A percentile compares a stretch with the other conserved stretches of the same genome.
phyloP scores from a whole-genome alignment of 2,113 vertebrate genomes.

The Calyptommatus sinebrachiatus region DNA sequence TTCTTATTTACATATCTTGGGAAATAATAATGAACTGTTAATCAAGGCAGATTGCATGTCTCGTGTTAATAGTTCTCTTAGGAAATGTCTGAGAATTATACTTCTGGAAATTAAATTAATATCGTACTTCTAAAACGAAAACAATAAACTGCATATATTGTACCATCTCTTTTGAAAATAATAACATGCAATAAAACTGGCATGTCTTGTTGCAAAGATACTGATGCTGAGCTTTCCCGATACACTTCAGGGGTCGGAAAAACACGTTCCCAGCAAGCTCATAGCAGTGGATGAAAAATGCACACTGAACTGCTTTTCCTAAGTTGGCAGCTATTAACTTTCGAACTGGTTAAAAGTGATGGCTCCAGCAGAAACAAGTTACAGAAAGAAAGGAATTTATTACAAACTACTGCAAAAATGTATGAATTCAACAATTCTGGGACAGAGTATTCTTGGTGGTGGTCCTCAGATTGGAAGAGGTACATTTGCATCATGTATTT shows the following conservation, averaged over 20 bases:
- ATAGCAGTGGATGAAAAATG: constrained; percentile 66
- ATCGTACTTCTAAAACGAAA: constrained; percentile 6
- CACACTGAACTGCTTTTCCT: constrained; percentile 54
- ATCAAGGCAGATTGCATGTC: background rate
- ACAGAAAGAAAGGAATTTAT: too few relatives aligned
- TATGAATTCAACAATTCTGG: too few relatives aligned
- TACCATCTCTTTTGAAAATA: background rate
- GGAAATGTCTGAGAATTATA: background rate
- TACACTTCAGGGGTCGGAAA: constrained; percentile 56
- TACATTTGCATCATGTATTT: too few relatives aligned
- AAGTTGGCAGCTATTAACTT: background rate
- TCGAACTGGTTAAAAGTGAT: too few relatives aligned
- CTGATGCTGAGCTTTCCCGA: background rate
- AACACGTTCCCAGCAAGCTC: constrained; percentile 71
- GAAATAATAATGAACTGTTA: background rate
- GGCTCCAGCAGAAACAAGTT: too few relatives aligned
- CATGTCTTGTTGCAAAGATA: background rate
- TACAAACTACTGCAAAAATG: too few relatives aligned
- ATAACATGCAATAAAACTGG: constrained; percentile 1
- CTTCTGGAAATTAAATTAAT: constrained; percentile 12
- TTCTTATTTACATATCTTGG: too few relatives aligned
- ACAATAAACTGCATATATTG: background rate
- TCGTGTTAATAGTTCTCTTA: too few relatives aligned
- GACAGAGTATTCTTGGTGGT: too few relatives aligned
- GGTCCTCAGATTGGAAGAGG: too few relatives aligned